Conservation (phyloP, 2,113 vertebrate genomes). For the Rhinoptilus africanus region DNA sequence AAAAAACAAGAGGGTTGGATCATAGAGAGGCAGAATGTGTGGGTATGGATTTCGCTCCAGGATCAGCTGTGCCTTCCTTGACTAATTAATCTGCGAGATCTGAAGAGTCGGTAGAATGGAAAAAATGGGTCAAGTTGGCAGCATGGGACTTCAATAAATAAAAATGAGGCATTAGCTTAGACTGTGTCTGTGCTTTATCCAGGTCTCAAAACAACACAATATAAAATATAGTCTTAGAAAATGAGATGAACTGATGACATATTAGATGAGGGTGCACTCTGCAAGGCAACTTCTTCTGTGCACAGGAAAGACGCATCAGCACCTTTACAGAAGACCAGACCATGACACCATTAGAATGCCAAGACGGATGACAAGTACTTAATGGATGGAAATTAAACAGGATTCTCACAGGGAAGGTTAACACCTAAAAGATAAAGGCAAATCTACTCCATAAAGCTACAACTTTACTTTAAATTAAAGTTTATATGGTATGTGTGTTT, state of each 20-base stretch:
- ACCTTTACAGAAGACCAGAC: neutral
- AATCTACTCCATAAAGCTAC: neutral
- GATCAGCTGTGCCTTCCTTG: constrained; percentile 56
- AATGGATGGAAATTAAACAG: neutral
- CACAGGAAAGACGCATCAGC: neutral
- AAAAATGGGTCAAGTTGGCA: constrained; percentile 59
- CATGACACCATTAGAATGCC: neutral
- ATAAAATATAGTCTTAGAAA: neutral
- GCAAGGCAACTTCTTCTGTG: rapidly evolving
- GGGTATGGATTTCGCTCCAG: constrained; percentile 32
- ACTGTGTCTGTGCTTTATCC: neutral
- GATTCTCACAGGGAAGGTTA: neutral
- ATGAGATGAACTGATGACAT: neutral
- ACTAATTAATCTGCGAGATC: constrained; percentile 54
- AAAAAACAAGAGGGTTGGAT: neutral
- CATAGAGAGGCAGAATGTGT: neutral
- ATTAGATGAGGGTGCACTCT: neutral
- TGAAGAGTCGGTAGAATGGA: constrained; percentile 44
- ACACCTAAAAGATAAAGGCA: neutral
- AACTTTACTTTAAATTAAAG: neutral
- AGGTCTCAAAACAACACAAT: neutral
- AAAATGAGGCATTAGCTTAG: constrained; percentile 33
- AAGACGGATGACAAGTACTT: neutral
- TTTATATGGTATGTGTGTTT: neutral
- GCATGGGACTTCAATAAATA: constrained; percentile 39